Percentiles rank a stretch among this genome's conserved stretches.
These are phyloP conservation scores for Hemitrygon akajei DNA, from an alignment of 2,797 vertebrate species.

Conservation along the genomic window DNA sequence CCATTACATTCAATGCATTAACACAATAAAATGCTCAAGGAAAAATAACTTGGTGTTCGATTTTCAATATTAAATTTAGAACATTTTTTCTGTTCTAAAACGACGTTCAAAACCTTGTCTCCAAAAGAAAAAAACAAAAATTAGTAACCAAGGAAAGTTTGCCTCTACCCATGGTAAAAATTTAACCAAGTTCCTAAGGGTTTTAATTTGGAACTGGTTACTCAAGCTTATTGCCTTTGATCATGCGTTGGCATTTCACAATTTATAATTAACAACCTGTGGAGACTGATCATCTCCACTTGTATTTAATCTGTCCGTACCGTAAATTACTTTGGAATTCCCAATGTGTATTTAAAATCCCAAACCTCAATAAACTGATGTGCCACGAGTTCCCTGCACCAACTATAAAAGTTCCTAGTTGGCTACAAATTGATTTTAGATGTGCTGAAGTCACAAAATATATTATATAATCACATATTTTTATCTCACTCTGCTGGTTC, in stretches of 20 bases:
- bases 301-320: neutral
- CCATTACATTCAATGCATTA: neutral
- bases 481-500: too few relatives aligned
- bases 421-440: neutral
- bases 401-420: neutral
- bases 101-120: slow-evolving; percentile 40
- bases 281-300: slow-evolving; percentile 21
- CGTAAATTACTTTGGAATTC: slow-evolving; percentile 13
- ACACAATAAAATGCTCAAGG: neutral
- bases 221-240: slow-evolving; percentile 36
- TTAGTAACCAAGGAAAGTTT: slow-evolving; percentile 49
- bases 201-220: slow-evolving; percentile 34
- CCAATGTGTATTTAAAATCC: neutral
- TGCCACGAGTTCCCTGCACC: neutral
- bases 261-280: slow-evolving; percentile 33
- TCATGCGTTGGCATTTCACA: slow-evolving; percentile 26
- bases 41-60: neutral
- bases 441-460: neutral
- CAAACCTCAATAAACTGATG: neutral
- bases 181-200: slow-evolving; percentile 36
- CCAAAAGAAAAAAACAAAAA: slow-evolving; percentile 45
- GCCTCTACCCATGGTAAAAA: slow-evolving; percentile 46
- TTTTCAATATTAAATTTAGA: neutral
- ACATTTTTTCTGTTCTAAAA: slow-evolving; percentile 29
- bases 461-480: neutral